Percentiles rank a stretch among this genome's conserved stretches.
phyloP scores from a whole-genome alignment of 2,797 vertebrate genomes.

The Anabacerthia variegaticeps region DNA sequence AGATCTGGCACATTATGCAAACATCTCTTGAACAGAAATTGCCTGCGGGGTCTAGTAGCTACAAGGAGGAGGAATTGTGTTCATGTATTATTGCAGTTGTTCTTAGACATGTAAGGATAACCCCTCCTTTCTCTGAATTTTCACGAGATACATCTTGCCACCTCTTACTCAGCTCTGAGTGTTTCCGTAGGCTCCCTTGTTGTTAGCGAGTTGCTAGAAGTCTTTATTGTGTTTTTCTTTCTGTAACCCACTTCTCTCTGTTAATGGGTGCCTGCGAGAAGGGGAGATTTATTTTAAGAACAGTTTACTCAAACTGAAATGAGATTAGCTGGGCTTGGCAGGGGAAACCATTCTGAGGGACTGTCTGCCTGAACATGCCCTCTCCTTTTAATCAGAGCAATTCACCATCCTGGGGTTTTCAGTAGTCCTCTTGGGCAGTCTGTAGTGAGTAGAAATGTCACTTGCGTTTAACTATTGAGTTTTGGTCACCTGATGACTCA shows the following conservation, averaged over 20 bases:
- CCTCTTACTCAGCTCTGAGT: background rate
- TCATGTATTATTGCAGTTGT: background rate
- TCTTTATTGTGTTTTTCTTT: background rate
- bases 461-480: background rate
- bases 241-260: background rate
- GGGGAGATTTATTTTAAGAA: background rate
- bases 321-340: background rate
- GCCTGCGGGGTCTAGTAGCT: background rate
- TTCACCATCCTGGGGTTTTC: background rate
- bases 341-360: background rate
- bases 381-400: background rate
- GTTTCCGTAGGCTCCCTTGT: background rate
- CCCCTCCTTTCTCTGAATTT: background rate
- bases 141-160: background rate
- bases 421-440: background rate
- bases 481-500: background rate
- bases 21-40: background rate
- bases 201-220: background rate
- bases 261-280: background rate
- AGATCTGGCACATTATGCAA: background rate
- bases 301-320: background rate
- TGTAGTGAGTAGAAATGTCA: background rate
- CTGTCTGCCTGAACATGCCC: background rate
- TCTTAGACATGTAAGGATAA: background rate
- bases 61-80: background rate